These are phyloP conservation scores for Neosilurus mollespiculum DNA, from an alignment of 2,797 vertebrate genomes.

Conservation along the genomic window DNA sequence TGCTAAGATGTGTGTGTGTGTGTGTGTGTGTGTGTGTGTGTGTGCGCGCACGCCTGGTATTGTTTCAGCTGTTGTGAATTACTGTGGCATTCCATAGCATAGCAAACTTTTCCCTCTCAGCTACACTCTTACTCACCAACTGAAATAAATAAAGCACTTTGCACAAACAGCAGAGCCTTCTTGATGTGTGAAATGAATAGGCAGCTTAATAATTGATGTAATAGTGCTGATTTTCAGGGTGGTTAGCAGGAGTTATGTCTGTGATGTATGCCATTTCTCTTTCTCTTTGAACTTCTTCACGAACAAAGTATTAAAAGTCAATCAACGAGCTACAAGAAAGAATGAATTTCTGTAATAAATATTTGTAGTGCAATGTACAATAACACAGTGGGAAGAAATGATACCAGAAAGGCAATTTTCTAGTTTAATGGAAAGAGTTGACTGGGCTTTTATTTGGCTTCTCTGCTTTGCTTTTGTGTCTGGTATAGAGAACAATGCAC, in stretches of 20 bases:
- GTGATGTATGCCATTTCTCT: not conserved
- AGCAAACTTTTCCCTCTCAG: conserved; percentile 55
- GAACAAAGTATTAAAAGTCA: not conserved
- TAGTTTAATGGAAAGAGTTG: not conserved
- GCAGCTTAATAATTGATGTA: conserved; percentile 34
- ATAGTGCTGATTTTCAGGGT: conserved; percentile 10
- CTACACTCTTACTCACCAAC: conserved; percentile 41
- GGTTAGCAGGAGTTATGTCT: conserved; percentile 22
- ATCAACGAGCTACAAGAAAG: not conserved
- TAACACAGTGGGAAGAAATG: not conserved
- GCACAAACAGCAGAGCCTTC: conserved; percentile 29
- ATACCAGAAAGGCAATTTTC: not conserved
- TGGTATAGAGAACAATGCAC: conserved; percentile 65
- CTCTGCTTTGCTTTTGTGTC: conserved; percentile 58
- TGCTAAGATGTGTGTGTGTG: conserved; percentile 7
- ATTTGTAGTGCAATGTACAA: not conserved
- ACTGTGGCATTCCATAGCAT: conserved; percentile 65
- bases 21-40: conserved; percentile 27
- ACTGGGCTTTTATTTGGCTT: conserved; percentile 35
- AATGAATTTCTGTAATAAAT: not conserved
- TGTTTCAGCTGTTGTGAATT: conserved; percentile 80
- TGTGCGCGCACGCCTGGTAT: conserved; percentile 62
- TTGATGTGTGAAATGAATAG: conserved; percentile 48
- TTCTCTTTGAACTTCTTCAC: not conserved
- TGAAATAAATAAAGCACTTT: conserved; percentile 49